Evolutionary conservation across 2,888 invertebrate genomes (phyloP).

Genomic region (Chalcis sispes): DNA sequence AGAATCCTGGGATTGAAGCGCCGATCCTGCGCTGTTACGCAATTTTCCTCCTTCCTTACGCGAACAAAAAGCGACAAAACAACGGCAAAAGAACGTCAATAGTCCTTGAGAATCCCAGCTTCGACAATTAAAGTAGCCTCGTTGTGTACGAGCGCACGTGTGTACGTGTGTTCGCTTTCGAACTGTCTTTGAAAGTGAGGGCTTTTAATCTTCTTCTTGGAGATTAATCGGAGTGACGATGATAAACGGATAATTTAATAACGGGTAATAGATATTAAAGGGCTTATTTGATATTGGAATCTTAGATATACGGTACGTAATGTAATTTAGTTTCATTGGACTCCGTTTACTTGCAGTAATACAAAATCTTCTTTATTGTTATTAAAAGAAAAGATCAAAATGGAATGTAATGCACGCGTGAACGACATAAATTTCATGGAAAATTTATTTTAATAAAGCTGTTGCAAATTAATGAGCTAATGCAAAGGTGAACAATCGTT

Average conservation of each 20-base stretch:
- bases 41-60: no score
- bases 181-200: not conserved
- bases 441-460: no score
- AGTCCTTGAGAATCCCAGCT: slow-evolving; percentile 40
- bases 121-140: slow-evolving; percentile 40
- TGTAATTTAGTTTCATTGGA: slow-evolving; percentile 31
- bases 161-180: not conserved
- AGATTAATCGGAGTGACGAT: slow-evolving; percentile 37
- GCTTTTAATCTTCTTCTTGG: slow-evolving; percentile 40
- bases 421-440: no score
- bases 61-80: not conserved
- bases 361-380: no score
- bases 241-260: slow-evolving; percentile 48
- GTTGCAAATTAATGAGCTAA: no score
- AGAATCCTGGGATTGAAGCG: not conserved
- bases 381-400: no score
- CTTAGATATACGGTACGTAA: not conserved
- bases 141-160: not conserved
- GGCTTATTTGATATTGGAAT: slow-evolving; percentile 39
- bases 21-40: not conserved
- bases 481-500: no score
- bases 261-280: slow-evolving; percentile 37
- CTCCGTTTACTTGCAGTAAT: not conserved
- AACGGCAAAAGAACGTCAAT: slow-evolving; percentile 28
- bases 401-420: no score